phyloP scores from a whole-genome alignment of 1,140 invertebrate species.

The Paraescarpia echinospica region DNA sequence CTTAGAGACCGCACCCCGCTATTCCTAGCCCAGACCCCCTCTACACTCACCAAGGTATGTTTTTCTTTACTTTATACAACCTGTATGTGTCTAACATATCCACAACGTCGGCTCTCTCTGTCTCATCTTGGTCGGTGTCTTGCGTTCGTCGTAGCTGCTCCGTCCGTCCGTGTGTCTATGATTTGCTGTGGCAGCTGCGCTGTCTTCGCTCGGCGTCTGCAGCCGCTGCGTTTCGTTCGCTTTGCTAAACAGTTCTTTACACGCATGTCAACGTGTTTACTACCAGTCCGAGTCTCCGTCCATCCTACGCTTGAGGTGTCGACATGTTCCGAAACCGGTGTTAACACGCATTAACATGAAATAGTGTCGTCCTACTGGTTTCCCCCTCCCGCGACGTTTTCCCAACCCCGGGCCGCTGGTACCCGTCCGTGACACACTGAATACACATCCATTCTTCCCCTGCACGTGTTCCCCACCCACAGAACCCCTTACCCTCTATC shows the following conservation, averaged over 20 bases:
- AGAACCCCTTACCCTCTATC: not conserved
- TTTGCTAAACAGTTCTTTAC: constrained; percentile 1
- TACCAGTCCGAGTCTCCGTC: not conserved
- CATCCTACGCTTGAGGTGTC: not conserved
- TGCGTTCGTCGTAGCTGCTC: not conserved
- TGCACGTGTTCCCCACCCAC: not conserved
- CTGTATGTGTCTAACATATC: constrained; percentile 4
- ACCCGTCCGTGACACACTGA: not conserved
- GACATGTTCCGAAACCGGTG: not conserved
- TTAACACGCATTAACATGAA: not conserved
- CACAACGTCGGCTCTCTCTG: not conserved
- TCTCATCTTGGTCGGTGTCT: not conserved
- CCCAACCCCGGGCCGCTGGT: not conserved
- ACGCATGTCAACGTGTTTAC: not conserved
- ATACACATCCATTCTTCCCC: not conserved
- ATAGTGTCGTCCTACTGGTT: not conserved
- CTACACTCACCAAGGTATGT: constrained; percentile 33
- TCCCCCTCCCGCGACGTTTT: not conserved
- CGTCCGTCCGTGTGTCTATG: not conserved
- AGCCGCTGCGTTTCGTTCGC: constrained; percentile 1
- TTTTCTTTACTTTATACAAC: constrained; percentile 25
- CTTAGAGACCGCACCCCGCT: constrained; percentile 26
- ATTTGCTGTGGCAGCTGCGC: not conserved
- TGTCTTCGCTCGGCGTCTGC: too few relatives aligned
- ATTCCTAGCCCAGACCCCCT: constrained; percentile 31